Evolutionary conservation across 2,113 vertebrate genomes (phyloP), one percentile per base, ranked within the genome.

Genomic region (Xiphophorus maculatus): DNA sequence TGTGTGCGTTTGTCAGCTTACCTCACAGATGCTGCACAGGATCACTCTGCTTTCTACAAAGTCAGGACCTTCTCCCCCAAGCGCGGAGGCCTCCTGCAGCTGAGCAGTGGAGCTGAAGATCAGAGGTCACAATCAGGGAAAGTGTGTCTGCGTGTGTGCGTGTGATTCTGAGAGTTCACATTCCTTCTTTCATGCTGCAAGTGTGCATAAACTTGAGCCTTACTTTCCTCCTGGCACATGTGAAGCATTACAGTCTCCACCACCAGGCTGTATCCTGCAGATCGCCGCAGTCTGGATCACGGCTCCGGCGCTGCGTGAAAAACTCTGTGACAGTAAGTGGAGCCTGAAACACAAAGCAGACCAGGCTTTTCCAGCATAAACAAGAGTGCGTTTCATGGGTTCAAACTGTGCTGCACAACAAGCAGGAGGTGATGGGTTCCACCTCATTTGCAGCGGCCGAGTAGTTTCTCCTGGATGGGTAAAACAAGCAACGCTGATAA

Each of bases 261-360:
- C 64, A 73, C 74, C 79, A 79, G 73, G 61, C 33, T 82, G 79
- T 68, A 73, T 81, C 73, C 62, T 54, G 73, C 63, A 81, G 58
- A n/a, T 58, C 30, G 33, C 33, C 88, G 80, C 80, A 70, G 70
- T 63, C 77, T 64, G 79, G 70, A 69, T 77, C 63, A 40, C 66
- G 86, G 80, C 66, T 71, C 88, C 90, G 92, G 89, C 77, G 60
- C 78, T 32, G 66, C 67, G 69, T 77, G 48, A 42, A 91, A 89
- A 93, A 86, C 63, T 82, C 77, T 68, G 84, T 92, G 92, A 94
- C 92, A 91, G 81, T 76, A 85, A 85, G 78, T 63, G 74, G 76
- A 69, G 75, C 74, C 84, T 70, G 68, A 73, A 91, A 93, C 88
- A 92, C 84, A 90, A 86, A 90, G 86, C 92, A 94, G 92, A 77